Percentiles rank a stretch among this genome's conserved stretches.
These are phyloP conservation scores for Micrasema longulum DNA, from an alignment of 1,140 invertebrate genomes.

Conservation along the genomic window DNA sequence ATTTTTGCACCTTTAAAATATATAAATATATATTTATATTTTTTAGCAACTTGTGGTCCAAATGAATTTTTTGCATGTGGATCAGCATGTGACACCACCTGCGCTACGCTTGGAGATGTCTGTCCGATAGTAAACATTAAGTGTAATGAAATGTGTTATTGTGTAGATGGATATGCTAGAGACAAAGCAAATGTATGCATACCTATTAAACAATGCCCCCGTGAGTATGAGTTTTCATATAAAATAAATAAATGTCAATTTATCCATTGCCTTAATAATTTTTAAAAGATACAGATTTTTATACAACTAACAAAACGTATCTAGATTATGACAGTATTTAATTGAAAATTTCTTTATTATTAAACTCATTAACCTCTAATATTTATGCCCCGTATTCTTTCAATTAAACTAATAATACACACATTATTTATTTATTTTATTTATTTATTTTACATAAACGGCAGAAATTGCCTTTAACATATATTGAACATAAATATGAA, in stretches of 20 bases:
- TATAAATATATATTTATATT: too few relatives aligned
- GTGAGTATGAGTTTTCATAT: conserved; percentile 1
- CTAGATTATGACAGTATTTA: neutral
- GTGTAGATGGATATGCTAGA: conserved; percentile 45
- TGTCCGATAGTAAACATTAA: conserved; percentile 44
- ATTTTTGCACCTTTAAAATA: too few relatives aligned
- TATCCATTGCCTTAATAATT: neutral
- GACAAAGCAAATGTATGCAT: conserved; percentile 21
- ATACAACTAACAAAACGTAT: neutral
- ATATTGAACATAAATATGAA: too few relatives aligned
- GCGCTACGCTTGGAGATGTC: conserved; percentile 37
- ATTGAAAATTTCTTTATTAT: neutral
- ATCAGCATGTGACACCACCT: conserved; percentile 45
- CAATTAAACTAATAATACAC: too few relatives aligned
- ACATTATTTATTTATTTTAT: neutral
- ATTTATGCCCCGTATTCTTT: too few relatives aligned
- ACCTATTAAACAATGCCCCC: conserved; percentile 27
- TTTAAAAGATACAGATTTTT: neutral
- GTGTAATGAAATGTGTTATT: conserved; percentile 44
- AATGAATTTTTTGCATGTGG: conserved; percentile 44
- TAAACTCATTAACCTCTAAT: too few relatives aligned
- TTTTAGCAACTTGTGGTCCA: conserved; percentile 23
- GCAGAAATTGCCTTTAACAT: too few relatives aligned
- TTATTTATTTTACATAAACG: too few relatives aligned
- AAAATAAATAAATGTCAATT: neutral